Evolutionary conservation across 2,113 vertebrate species (phyloP).

Genomic region (Hirundichthys speculiger): DNA sequence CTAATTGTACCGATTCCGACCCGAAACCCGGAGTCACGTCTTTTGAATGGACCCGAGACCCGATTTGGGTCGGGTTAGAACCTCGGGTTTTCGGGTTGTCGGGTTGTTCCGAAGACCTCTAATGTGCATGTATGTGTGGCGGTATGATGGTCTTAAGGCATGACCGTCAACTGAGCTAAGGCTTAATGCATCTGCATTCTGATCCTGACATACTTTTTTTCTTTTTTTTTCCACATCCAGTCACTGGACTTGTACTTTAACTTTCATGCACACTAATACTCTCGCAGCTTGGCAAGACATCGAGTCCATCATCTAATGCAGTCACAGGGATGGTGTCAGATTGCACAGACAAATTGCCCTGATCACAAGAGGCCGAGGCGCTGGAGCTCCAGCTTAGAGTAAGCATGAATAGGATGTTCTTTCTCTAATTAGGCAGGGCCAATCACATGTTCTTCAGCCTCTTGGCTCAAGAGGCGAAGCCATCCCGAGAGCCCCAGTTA

Average conservation of each 20-base stretch:
- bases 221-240: neutral
- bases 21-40: too few relatives aligned
- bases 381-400: conserved; percentile 28
- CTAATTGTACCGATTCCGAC: too few relatives aligned
- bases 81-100: too few relatives aligned
- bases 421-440: conserved; percentile 46
- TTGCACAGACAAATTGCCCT: conserved; percentile 46
- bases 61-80: too few relatives aligned
- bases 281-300: conserved; percentile 16
- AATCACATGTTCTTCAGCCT: conserved; percentile 35
- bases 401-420: conserved; percentile 51
- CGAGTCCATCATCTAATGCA: conserved; percentile 34
- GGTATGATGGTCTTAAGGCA: too few relatives aligned
- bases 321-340: conserved; percentile 28
- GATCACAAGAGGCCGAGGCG: conserved; percentile 51
- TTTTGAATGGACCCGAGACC: too few relatives aligned
- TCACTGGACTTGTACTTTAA: conserved; percentile 25
- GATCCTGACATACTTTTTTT: conserved; percentile 17
- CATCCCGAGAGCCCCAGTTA: conserved; percentile 1
- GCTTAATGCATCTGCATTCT: conserved; percentile 11
- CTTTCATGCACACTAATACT: neutral
- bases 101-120: too few relatives aligned
- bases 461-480: conserved; percentile 28
- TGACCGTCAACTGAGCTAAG: too few relatives aligned
- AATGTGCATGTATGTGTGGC: too few relatives aligned